A percentile compares a stretch with the other conserved stretches of the same genome.
Evolutionary conservation across 2,888 invertebrate species (phyloP).

Genomic region (Pammene fasciana): DNA sequence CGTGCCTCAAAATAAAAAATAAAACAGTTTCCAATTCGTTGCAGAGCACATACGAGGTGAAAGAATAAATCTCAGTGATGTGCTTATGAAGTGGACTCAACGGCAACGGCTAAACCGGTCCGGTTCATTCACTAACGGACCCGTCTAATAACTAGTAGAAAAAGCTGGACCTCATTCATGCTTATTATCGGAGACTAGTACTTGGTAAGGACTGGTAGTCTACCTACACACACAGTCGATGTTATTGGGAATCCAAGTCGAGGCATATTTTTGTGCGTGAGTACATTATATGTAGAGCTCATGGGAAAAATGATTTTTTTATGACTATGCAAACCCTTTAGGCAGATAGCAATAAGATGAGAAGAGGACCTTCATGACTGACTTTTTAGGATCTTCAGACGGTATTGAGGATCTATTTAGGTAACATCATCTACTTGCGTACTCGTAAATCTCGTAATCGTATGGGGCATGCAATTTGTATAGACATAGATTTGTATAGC

Average conservation of each 20-base stretch:
- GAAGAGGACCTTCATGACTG: no score
- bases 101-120: conserved; percentile 59
- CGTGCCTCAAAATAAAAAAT: conserved; percentile 37
- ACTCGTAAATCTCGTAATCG: no score
- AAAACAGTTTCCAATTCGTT: conserved; percentile 34
- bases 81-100: conserved; percentile 52
- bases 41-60: conserved; percentile 47
- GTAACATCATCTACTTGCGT: no score
- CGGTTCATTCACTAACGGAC: conserved; percentile 62
- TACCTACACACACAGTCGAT: background rate
- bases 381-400: no score
- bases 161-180: conserved; percentile 48
- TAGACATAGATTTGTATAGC: no score
- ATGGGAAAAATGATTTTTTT: no score
- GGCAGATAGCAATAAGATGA: no score
- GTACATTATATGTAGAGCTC: no score
- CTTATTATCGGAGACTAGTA: conserved; percentile 35
- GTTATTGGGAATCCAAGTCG: background rate
- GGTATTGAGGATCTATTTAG: no score
- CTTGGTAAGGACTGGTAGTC: background rate
- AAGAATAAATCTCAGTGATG: conserved; percentile 52
- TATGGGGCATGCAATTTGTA: no score
- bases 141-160: conserved; percentile 48
- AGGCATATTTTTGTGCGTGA: no score
- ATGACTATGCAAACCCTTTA: no score